Conservation (phyloP, 92 coral and sea anemone genomes). For the Hydrozoanthus gracilis region DNA sequence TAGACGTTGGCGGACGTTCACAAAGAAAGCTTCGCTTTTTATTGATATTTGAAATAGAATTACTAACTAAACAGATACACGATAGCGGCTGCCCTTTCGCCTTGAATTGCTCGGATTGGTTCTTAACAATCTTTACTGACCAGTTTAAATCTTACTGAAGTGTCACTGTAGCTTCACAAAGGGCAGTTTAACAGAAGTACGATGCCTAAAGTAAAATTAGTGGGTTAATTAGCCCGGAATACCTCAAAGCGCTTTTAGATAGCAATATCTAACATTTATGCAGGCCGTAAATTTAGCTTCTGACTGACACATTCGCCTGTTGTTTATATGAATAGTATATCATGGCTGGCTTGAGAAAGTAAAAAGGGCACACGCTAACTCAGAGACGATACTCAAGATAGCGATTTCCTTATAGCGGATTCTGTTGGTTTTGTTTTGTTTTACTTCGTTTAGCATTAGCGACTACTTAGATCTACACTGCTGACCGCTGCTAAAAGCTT, state of each 20-base stretch:
- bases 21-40: constrained; percentile 28
- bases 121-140: not conserved
- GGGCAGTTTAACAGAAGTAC: constrained; percentile 7
- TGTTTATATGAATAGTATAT: not conserved
- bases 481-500: constrained; percentile 39
- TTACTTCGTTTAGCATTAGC: not conserved
- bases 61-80: constrained; percentile 36
- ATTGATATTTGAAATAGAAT: constrained; percentile 44
- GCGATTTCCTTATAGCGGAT: constrained; percentile 28
- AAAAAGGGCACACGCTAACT: not conserved
- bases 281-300: constrained; percentile 3
- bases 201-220: constrained; percentile 23
- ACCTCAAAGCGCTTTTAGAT: constrained; percentile 29
- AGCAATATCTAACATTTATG: constrained; percentile 20
- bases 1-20: constrained; percentile 4
- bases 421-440: constrained; percentile 9
- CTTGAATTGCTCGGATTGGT: not conserved
- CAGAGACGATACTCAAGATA: constrained; percentile 3
- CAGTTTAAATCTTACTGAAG: not conserved
- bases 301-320: constrained; percentile 5
- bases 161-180: not conserved
- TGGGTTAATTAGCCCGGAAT: constrained; percentile 36
- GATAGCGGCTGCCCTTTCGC: constrained; percentile 22
- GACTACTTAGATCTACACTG: constrained; percentile 8
- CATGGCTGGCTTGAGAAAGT: constrained; percentile 12